Base-by-base conservation (phyloP, 2,113 vertebrate species). In the Mormoops blainvillei region DNA sequence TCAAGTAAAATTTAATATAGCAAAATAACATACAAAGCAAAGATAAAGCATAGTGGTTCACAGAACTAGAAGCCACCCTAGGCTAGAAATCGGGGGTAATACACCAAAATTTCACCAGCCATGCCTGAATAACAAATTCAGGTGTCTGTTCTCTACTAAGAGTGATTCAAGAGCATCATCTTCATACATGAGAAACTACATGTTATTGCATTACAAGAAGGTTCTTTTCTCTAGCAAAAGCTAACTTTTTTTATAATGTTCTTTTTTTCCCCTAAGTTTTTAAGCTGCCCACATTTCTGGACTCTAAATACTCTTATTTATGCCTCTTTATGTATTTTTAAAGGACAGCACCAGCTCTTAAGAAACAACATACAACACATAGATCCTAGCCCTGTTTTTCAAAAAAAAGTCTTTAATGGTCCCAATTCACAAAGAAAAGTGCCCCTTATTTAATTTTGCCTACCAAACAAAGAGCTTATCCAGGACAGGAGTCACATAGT, bases 361-460 rank as follows among this genome's bases (percentile, higher is more conserved):
- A 78, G 58, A 96, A 95, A 90, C 26, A 89, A 90, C 38, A 89
- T 2, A 95, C 24, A 95, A 87, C 11, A 91, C 52, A 94, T 20
- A 94, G 54, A 84, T 33, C 81, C 28, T 45, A 92, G 87, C 3
- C 61, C n/a, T 74, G 76, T 63, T 50, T 58, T 19, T 2, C 38
- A 45, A n/a, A n/a, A 65, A 81, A 89, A 96, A 74, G 67, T 80
- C 71, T 87, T 77, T 78, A 84, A 95, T 33, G 52, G n/a, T 24
- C 92, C 61, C 86, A 95, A 76, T 26, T 94, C 77, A 95, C 41
- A 97, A 96, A 95, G 82, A 96, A 92, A 96, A 87, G 41, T 71
- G 45, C 1, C 22, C 54, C 56, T 85, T 85, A 88, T 89, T 94
- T 91, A 95, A 96, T 93, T 94, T 41, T 93, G 93, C 43, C 93